Evolutionary conservation across 2,113 vertebrate genomes (phyloP), one percentile per base, ranked within the genome.

Genomic region (Aptenodytes forsteri): DNA sequence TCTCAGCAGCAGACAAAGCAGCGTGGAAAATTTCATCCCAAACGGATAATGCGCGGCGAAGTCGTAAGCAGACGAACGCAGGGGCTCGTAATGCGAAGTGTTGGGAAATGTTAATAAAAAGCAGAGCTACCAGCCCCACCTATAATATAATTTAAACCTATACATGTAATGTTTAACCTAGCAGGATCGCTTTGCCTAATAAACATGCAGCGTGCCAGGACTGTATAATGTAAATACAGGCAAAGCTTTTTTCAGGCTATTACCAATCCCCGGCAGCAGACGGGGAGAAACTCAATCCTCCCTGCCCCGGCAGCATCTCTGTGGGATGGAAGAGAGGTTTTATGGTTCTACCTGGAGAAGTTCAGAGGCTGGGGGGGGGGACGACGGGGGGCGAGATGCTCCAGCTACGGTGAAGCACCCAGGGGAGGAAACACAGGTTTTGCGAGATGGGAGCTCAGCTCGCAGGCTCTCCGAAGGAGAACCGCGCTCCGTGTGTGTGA

Each of bases 121-220:
- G 88, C 90, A 90, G 96, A 94, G 84, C 93, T 83, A 36, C 85
- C 50, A 47, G 94, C 93, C 85, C 93, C 85, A 78, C 96, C 92
- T 93, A 38, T 87, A 90, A 95, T 92, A 78, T 81, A 90, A 96
- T 97, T 96, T 92, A 92, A 96, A 71, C 83, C 56, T 69, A 67
- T 72, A 38, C 49, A 82, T 87, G 91, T 82, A 75, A 92, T 82
- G 92, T 95, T 96, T 89, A 95, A 95, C 83, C 77, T 77, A 89
- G 52, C 61, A 32, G 87, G 91, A 97, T 94, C 7, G 2, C 83
- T 96, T 93, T 94, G 76, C 96, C 87, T 89, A 82, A 87, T 82
- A 94, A 94, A 96, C 83, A 91, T 1, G 8, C 40, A 4, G 69
- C 7, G 9, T 76, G 78, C 80, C 95, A 89, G 84, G 91, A 58